Percentiles rank a stretch among this genome's conserved stretches.
Evolutionary conservation across 2,113 vertebrate genomes (phyloP).

Genomic region (Alethe diademata): DNA sequence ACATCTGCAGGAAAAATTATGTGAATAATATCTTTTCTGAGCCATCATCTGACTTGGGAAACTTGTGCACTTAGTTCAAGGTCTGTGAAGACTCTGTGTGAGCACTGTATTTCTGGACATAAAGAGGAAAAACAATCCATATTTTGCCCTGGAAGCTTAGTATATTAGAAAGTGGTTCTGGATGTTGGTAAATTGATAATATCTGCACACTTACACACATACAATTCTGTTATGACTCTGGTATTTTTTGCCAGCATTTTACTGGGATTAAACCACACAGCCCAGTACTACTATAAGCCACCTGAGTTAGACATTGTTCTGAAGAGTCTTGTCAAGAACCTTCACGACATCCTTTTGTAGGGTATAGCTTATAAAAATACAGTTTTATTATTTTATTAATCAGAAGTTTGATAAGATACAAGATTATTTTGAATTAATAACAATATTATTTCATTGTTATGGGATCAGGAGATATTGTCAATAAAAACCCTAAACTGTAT

Average conservation of each 20-base stretch:
- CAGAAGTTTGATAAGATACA: background rate
- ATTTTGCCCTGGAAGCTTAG: accelerated
- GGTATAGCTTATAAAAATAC: background rate
- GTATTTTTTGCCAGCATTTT: background rate
- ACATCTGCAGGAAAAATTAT: background rate
- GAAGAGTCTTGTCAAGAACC: background rate
- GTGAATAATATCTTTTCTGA: background rate
- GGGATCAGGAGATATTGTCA: background rate
- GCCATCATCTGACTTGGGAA: background rate
- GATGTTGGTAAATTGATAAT: background rate
- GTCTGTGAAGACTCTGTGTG: background rate
- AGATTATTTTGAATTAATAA: background rate
- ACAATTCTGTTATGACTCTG: background rate
- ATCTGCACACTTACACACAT: accelerated
- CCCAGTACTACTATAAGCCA: accelerated
- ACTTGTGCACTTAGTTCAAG: background rate
- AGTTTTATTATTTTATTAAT: background rate
- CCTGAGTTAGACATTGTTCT: accelerated
- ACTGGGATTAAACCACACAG: background rate
- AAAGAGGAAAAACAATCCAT: background rate
- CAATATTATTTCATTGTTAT: background rate
- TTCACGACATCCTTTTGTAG: background rate
- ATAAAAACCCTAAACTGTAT: background rate
- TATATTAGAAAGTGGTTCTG: background rate
- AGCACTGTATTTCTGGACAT: background rate